Evolutionary conservation across 2,113 vertebrate genomes (phyloP), one percentile per base, ranked within the genome.

Genomic region (Macaca mulatta): DNA sequence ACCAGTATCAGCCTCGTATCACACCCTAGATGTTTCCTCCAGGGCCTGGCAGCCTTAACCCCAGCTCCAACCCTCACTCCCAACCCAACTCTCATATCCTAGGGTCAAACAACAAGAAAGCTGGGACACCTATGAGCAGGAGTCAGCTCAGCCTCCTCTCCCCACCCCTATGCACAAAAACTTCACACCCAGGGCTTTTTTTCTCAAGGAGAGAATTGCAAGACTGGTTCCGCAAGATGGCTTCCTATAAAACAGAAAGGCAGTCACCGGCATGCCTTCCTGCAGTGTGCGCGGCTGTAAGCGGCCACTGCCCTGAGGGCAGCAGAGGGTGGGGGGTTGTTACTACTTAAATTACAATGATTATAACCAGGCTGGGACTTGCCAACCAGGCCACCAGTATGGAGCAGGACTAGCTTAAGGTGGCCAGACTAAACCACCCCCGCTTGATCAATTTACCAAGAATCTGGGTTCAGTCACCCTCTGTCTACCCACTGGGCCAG

Each of bases 301-400:
- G 23, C 5, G 61, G 27, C 61, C 25, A 64, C 61, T 64, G 2
- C 61, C 61, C 27, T 64, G 27, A 64, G 61, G 61, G 11, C 67
- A 69, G 64, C 30, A 94, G 97, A 97, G 97, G 98, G 77, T 35
- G 95, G 55, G 90, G 92, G 95, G 92, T 98, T 97, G 97, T 97
- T 98, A 96, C 96, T 97, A 95, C 97, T 98, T 98, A 97, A 98
- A 96, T 98, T 97, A 97, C 97, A 97, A 97, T 93, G 89, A 97
- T 97, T 96, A 97, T 98, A 98, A 98, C 93, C 96, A 96, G 94
- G 96, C 96, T 95, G 94, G 98, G 97, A 97, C 97, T 95, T 97
- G 97, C 96, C 96, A 95, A 95, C 93, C 94, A 96, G 97, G 97
- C 98, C 97, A 23, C 67, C 96, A 95, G 95, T 84, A 93, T 97